Percentiles rank a stretch among this genome's conserved stretches.
Evolutionary conservation across 2,797 vertebrate genomes (phyloP).

Genomic region (Lerista edwardsae): DNA sequence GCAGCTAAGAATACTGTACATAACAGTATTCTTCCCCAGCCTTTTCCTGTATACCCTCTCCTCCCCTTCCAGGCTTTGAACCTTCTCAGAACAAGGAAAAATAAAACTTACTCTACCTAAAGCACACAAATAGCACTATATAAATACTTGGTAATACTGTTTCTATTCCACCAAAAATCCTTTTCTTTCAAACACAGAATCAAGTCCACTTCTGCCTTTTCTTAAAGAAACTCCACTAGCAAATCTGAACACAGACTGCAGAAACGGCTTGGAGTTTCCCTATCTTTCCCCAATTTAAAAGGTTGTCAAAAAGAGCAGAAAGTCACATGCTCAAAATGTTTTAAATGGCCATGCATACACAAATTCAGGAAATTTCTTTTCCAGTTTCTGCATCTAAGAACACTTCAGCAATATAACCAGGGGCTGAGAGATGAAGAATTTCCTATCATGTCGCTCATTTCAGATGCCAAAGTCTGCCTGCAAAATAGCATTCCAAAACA

Average conservation of each 20-base stretch:
- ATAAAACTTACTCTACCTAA: too few species aligned
- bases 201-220: not conserved
- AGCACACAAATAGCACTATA: too few species aligned
- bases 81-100: too few species aligned
- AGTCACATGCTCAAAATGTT: not conserved
- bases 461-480: too few species aligned
- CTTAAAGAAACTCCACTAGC: not conserved
- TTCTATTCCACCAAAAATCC: not conserved
- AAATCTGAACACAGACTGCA: not conserved
- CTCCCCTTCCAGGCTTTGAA: too few species aligned
- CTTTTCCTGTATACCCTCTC: too few species aligned
- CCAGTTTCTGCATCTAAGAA: too few species aligned
- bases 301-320: not conserved
- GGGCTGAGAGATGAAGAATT: not conserved
- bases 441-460: not conserved
- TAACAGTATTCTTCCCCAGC: too few species aligned
- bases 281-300: not conserved
- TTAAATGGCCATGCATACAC: not conserved
- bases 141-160: not conserved
- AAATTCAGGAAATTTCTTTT: too few species aligned
- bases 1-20: too few species aligned
- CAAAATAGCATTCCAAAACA: too few species aligned
- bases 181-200: not conserved
- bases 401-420: not conserved
- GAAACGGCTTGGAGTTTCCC: not conserved